Base-by-base conservation (phyloP, 2,113 vertebrate genomes). In the Ellobius talpinus region DNA sequence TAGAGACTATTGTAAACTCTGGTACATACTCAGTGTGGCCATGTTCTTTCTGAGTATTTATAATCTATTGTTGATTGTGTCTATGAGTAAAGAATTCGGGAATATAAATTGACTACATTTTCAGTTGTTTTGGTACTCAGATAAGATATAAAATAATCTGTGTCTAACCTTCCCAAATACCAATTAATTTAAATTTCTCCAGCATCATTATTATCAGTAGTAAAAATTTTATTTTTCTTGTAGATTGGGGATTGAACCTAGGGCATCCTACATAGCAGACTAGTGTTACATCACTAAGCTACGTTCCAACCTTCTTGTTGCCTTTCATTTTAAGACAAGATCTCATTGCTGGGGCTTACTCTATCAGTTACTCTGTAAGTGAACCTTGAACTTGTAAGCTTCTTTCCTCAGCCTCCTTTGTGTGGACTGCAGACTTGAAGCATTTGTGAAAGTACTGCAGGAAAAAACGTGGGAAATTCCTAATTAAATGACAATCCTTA, bases 131-230 rank as follows among this genome's bases (percentile, higher is more conserved):
- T 47, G 42, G 5, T 16, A 84, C 16, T n/a, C 72, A 79, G 50
- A 50, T 17, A 31, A 89, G 10, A 29, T 65, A 90, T 74, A 63
- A 90, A 85, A 58, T 8, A 92, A 78, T 86, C 2, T 31, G 2
- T 58, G 13, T 55, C 17, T 93, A 77, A 81, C 13, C 58, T 86
- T 10, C 39, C 14, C n/a, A 78, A 36, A 55, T 39, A 17, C 50
- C 13, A 77, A 63, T 66, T 95, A 14, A 77, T 76, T 81, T 93
- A 88, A 93, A 52, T 74, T 74, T 4, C 21, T 79, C 91, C 66
- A 42, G 36, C 16, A 87, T 77, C 8, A 42, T 72, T 87, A 50
- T 55, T 19, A 66, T 24, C 17, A 92, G 74, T 65, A 87, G 3
- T 79, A 90, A 95, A 92, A 47, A 33, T 47, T 66, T 29, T 36